Evolutionary conservation across 2,888 invertebrate species (phyloP).

Genomic region (Sycophila texana): DNA sequence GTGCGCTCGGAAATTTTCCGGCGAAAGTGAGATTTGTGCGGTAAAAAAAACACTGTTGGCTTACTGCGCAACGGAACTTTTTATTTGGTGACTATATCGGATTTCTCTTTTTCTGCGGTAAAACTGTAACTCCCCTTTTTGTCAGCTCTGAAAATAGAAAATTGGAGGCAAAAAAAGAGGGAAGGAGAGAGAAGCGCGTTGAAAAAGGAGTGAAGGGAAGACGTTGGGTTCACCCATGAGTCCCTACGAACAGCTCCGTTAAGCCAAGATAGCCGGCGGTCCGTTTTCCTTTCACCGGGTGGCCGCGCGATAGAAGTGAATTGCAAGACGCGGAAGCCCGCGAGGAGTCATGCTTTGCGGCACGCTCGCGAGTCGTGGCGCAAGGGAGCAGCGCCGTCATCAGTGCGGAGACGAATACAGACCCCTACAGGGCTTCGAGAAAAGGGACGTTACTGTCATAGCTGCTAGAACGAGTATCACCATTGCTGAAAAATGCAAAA

Average conservation of each 20-base stretch:
- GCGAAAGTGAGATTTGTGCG: background rate
- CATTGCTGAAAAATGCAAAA: background rate
- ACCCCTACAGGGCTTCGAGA: conserved; percentile 59
- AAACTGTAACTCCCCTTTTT: too few relatives aligned
- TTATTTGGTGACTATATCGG: background rate
- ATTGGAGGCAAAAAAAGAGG: too few relatives aligned
- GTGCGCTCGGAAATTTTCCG: too few relatives aligned
- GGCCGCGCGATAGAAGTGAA: background rate
- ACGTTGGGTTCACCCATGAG: conserved; percentile 4
- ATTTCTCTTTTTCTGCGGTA: too few relatives aligned
- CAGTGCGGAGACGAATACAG: conserved; percentile 69
- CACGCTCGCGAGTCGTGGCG: conserved; percentile 61
- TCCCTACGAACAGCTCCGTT: conserved; percentile 13
- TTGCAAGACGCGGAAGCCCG: conserved; percentile 18
- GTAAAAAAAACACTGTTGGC: background rate
- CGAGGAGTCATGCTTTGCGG: conserved; percentile 68
- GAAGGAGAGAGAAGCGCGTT: background rate
- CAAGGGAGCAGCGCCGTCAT: conserved; percentile 61
- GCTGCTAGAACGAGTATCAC: conserved; percentile 53
- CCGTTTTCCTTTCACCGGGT: background rate
- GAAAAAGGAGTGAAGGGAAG: background rate
- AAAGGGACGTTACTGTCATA: background rate
- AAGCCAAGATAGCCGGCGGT: background rate
- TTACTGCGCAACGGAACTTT: background rate
- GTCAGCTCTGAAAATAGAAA: too few relatives aligned